phyloP scores from a whole-genome alignment of 2,113 vertebrate genomes.

The Chaetops frenatus region DNA sequence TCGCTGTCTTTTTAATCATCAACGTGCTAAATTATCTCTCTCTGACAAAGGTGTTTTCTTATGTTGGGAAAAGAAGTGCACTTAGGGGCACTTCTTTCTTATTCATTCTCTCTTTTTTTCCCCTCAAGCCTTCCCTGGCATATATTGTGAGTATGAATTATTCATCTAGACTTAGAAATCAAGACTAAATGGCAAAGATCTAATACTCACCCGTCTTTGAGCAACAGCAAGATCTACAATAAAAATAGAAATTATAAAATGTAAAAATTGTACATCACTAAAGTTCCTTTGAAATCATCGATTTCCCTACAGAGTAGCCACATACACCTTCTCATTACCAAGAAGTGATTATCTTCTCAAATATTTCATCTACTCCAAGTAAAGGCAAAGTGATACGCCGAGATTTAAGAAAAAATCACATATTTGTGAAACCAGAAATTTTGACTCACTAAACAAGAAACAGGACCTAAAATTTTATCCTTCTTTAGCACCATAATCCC shows the following conservation, averaged over 20 bases:
- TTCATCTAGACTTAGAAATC: conserved; percentile 2
- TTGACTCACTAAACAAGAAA: neutral
- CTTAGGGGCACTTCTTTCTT: neutral
- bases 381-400: neutral
- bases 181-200: conserved; percentile 1
- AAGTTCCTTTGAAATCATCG: neutral
- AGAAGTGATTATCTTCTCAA: neutral
- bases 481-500: neutral
- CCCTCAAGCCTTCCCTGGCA: neutral
- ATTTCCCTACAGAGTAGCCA: neutral
- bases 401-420: neutral
- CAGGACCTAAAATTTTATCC: neutral
- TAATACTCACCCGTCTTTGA: conserved; percentile 24
- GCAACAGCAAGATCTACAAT: conserved; percentile 28
- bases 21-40: neutral
- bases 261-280: neutral
- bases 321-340: neutral
- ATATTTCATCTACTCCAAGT: neutral
- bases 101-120: neutral
- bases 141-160: neutral
- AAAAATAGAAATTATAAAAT: conserved; percentile 18
- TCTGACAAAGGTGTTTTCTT: neutral
- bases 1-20: neutral
- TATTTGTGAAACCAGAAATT: neutral
- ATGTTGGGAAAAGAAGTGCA: neutral